Percentiles rank a stretch among this genome's conserved stretches.
These are phyloP conservation scores for Gasteruption jaculator DNA, from an alignment of 2,888 invertebrate species.

Conservation along the genomic window DNA sequence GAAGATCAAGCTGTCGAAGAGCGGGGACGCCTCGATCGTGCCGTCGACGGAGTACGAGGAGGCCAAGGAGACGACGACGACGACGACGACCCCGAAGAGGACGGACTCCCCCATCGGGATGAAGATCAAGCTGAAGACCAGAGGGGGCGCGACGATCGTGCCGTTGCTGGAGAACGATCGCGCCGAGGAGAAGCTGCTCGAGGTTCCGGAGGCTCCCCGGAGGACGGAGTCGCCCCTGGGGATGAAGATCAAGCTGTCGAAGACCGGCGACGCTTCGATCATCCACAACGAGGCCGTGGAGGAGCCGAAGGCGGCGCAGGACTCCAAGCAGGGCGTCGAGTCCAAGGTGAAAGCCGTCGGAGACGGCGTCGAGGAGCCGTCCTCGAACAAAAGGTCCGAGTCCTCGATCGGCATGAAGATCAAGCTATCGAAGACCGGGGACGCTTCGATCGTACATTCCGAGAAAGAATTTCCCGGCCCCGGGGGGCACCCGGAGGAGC, in stretches of 20 bases:
- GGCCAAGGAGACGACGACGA: constrained; percentile 23
- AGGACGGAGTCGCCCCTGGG: constrained; percentile 44
- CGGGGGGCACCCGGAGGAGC: no score
- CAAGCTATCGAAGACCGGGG: constrained; percentile 42
- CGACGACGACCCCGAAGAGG: constrained; percentile 25
- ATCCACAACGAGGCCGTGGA: constrained; percentile 34
- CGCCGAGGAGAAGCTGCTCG: constrained; percentile 23
- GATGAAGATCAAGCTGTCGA: constrained; percentile 44
- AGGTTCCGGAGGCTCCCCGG: constrained; percentile 31
- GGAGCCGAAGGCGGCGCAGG: constrained; percentile 26
- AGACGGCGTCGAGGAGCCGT: constrained; percentile 17
- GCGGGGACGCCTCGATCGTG: constrained; percentile 37
- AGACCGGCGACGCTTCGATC: constrained; percentile 38
- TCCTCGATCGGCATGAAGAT: constrained; percentile 41
- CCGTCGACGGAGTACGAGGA: constrained; percentile 29
- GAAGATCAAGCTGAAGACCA: constrained; percentile 44
- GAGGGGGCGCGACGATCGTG: constrained; percentile 37
- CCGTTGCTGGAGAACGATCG: constrained; percentile 29
- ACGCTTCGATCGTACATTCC: constrained; percentile 38
- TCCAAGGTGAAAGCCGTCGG: constrained; percentile 17
- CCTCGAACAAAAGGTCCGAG: constrained; percentile 11
- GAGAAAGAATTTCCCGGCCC: no score
- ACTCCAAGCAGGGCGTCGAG: constrained; percentile 17
- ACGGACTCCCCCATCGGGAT: constrained; percentile 39
- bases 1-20: constrained; percentile 44